phyloP scores from a whole-genome alignment of 1,140 invertebrate genomes.

The Lasaia peninsularis region DNA sequence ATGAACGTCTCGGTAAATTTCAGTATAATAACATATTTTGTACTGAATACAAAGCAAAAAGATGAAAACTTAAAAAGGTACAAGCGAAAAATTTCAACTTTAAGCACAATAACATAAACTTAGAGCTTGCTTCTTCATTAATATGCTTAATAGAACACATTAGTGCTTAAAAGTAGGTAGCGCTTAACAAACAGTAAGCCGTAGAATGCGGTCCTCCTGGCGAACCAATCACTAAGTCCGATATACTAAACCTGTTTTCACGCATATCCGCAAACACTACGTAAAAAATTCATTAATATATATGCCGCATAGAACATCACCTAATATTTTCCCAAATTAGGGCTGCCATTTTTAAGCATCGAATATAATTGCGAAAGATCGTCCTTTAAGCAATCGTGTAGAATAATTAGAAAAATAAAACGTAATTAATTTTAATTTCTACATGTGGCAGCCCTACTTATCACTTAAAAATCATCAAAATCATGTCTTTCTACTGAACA shows the following conservation, averaged over 20 bases:
- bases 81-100: slow-evolving; percentile 5
- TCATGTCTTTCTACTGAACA: not conserved
- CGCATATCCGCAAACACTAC: not conserved
- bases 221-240: slow-evolving; percentile 5
- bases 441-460: not conserved
- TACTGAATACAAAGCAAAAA: slow-evolving; percentile 1
- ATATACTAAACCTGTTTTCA: not conserved
- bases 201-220: slow-evolving; percentile 9
- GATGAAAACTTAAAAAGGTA: not conserved
- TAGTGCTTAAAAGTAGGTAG: slow-evolving; percentile 3
- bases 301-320: not conserved
- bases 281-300: not conserved
- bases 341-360: not conserved
- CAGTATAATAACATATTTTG: not conserved
- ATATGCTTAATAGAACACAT: slow-evolving; percentile 11
- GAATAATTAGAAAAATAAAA: no score
- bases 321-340: not conserved
- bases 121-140: slow-evolving; percentile 46
- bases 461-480: not conserved
- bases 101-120: slow-evolving; percentile 18
- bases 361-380: no score
- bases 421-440: no score
- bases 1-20: slow-evolving; percentile 13
- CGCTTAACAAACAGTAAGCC: slow-evolving; percentile 42
- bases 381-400: no score